Conservation (phyloP, 2,113 vertebrate species). For the Okapia johnstoni region DNA sequence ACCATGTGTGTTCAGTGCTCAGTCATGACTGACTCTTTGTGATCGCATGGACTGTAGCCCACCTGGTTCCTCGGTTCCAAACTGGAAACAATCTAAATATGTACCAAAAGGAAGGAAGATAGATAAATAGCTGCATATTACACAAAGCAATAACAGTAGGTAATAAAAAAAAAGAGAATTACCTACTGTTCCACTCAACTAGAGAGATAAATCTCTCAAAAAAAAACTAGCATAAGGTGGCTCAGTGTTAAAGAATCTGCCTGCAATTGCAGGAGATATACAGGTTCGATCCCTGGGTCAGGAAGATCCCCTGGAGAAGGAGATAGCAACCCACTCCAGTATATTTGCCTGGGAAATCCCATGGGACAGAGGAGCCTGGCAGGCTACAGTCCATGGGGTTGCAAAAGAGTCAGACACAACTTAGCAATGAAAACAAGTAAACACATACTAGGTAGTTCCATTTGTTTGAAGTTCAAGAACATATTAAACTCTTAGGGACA, state of each 20-base stretch:
- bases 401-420: background rate
- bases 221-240: background rate
- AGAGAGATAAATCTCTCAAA: background rate
- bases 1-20: background rate
- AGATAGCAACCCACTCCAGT: background rate
- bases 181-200: background rate
- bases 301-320: background rate
- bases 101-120: background rate
- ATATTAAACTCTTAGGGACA: background rate
- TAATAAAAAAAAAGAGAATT: background rate
- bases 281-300: background rate
- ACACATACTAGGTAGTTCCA: background rate
- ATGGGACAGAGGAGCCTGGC: background rate
- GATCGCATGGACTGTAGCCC: background rate
- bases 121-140: background rate
- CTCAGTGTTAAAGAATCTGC: background rate
- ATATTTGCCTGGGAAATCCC: background rate
- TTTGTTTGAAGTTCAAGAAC: background rate
- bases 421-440: background rate
- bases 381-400: background rate
- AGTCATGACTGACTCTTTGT: background rate
- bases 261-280: background rate
- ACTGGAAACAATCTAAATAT: background rate
- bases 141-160: background rate
- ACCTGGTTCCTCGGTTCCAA: fast-evolving